Evolutionary conservation across 2,888 invertebrate species (phyloP), one percentile per base, ranked within the genome.

Genomic region (Andrena marginata): DNA sequence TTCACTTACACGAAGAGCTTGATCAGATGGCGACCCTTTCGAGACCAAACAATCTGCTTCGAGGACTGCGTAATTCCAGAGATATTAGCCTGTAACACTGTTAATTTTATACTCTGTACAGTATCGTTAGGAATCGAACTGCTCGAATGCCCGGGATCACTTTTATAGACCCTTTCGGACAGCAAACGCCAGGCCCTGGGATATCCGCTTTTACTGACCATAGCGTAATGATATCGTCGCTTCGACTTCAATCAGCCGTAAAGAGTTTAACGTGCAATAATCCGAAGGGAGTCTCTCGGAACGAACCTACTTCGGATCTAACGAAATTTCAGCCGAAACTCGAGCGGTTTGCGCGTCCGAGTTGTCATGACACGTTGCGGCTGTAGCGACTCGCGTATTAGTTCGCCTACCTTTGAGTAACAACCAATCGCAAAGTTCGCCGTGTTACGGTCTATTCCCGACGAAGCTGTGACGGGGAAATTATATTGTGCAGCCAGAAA

Each of bases 241-340:
- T 35, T 69, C 51, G 68, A 75, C 60, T 82, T 71, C 71, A 64
- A 82, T 84, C 77, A 78, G 48, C 63, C 60, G 35, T 84, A 75
- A 82, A 84, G 75, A 75, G 29, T 78, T 75, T 78, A 82, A 60
- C 51, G 77, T 31, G 42, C 35, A n/a, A 29, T 64, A 70, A 48
- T 74, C 42, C 64, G 29, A 23, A 8, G 35, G 23, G 68, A 60
- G 23, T 35, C 13, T 13, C 54, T 10, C 23, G 60, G 8, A 42
- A 62, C 49, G 33, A 16, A 5, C 33, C 20, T 49, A 59, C 49
- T 42, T 65, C 7, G 49, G 31, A 42, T 64, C 69, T 31, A 35
- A 63, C 56, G 49, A 51, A 56, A 79, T 73, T 63, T 23, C 4
- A 48, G 10, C 20, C 20, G 2, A 6, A 31, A 7, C 23, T 51